Evolutionary conservation across 1,140 invertebrate genomes (phyloP).

Genomic region (Dendrolimus punctatus): DNA sequence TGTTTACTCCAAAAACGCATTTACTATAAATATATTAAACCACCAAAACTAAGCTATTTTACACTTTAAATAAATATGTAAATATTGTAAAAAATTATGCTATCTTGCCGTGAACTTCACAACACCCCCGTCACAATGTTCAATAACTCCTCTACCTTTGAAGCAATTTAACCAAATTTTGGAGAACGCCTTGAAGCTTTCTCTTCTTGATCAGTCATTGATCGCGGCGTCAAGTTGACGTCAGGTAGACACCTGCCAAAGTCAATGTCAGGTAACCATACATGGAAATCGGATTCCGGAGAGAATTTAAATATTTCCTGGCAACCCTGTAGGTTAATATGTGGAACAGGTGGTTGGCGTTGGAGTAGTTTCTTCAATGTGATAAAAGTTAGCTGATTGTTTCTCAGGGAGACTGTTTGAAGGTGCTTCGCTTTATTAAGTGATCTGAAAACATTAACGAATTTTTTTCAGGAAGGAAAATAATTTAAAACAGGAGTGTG

Average conservation of each 20-base stretch:
- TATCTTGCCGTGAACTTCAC: constrained; percentile 58
- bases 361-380: constrained; percentile 66
- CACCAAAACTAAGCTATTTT: too few species aligned
- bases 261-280: constrained; percentile 56
- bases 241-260: constrained; percentile 59
- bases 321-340: constrained; percentile 63
- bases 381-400: constrained; percentile 60
- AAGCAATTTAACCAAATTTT: constrained; percentile 62
- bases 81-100: constrained; percentile 5
- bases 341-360: constrained; percentile 55
- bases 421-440: constrained; percentile 52
- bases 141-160: constrained; percentile 56
- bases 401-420: constrained; percentile 50
- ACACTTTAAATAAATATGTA: constrained; percentile 1
- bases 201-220: constrained; percentile 50
- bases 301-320: constrained; percentile 67
- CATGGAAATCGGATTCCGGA: constrained; percentile 60
- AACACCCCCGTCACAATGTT: constrained; percentile 53
- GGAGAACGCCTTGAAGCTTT: constrained; percentile 54
- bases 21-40: too few species aligned
- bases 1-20: too few species aligned
- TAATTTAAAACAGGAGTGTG: too few species aligned
- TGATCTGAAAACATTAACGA: constrained; percentile 37
- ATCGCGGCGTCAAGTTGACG: constrained; percentile 50
- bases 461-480: background rate